These are phyloP conservation scores for Antigone vipio DNA, from an alignment of 2,113 vertebrate genomes.

Conservation along the genomic window DNA sequence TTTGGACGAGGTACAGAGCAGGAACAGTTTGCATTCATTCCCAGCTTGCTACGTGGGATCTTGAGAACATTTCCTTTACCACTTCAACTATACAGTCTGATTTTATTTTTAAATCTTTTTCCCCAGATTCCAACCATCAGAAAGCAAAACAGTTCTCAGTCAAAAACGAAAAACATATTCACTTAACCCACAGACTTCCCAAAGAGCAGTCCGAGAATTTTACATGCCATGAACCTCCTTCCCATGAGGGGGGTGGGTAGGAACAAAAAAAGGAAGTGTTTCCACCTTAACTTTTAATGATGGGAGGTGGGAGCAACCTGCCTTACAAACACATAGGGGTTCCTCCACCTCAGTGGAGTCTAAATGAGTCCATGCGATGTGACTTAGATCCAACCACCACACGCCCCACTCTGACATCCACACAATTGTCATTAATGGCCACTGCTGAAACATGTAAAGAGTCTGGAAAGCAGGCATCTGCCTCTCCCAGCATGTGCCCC, in stretches of 20 bases:
- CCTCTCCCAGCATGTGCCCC: background rate
- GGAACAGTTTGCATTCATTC: slow-evolving; percentile 42
- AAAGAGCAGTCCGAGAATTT: background rate
- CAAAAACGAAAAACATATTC: background rate
- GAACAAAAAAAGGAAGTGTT: background rate
- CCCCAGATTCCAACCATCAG: background rate
- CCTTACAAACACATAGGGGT: background rate
- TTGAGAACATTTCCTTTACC: slow-evolving; percentile 47
- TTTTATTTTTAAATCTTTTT: slow-evolving; percentile 52
- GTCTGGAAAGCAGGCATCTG: background rate
- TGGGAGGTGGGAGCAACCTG: background rate
- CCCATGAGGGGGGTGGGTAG: background rate
- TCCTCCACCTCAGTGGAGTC: background rate
- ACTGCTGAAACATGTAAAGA: fast-evolving
- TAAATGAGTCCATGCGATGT: background rate
- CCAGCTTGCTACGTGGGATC: slow-evolving; percentile 53
- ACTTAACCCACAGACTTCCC: background rate
- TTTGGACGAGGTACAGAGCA: slow-evolving; percentile 9
- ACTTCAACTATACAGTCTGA: background rate
- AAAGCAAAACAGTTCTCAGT: background rate
- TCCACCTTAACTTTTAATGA: background rate
- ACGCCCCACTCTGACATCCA: background rate
- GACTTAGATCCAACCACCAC: background rate
- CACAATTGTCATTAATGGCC: background rate
- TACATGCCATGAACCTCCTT: background rate